phyloP scores from a whole-genome alignment of 1,140 invertebrate species.

The Thalassaphorura encarpata region DNA sequence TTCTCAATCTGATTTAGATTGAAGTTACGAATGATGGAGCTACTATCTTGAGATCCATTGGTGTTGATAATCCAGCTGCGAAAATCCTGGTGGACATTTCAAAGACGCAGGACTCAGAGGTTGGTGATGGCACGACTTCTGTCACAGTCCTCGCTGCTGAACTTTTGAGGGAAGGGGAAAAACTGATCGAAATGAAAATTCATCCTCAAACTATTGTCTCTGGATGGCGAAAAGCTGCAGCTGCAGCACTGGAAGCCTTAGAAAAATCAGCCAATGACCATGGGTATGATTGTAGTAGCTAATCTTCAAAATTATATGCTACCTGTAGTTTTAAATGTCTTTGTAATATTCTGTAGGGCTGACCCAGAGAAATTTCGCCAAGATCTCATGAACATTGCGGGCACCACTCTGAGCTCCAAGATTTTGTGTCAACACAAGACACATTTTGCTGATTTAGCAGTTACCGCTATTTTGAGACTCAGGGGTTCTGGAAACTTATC shows the following conservation, averaged over 20 bases:
- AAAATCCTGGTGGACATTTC: slow-evolving; percentile 99
- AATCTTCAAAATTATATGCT: slow-evolving; percentile 8
- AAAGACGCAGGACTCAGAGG: slow-evolving; percentile 97
- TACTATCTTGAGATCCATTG: slow-evolving; percentile 92
- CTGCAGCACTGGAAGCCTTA: slow-evolving; percentile 72
- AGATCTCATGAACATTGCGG: slow-evolving; percentile 93
- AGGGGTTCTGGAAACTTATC: slow-evolving; percentile 92
- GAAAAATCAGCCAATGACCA: slow-evolving; percentile 67
- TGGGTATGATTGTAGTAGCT: too few relatives aligned
- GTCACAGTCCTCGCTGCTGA: slow-evolving; percentile 96
- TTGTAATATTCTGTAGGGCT: too few relatives aligned
- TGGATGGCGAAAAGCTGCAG: slow-evolving; percentile 82
- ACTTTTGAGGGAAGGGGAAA: slow-evolving; percentile 89
- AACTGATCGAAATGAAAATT: slow-evolving; percentile 83
- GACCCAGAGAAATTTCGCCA: slow-evolving; percentile 67
- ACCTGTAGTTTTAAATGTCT: too few relatives aligned
- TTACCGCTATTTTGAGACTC: slow-evolving; percentile 86
- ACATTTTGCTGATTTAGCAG: slow-evolving; percentile 87
- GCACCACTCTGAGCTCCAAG: slow-evolving; percentile 96
- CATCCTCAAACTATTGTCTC: slow-evolving; percentile 97
- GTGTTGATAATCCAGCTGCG: slow-evolving; percentile 97
- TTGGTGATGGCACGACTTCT: slow-evolving; percentile 98
- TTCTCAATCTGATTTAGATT: slow-evolving; percentile 45
- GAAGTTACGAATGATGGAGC: slow-evolving; percentile 99
- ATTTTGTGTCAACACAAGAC: slow-evolving; percentile 97